A percentile compares a stretch with the other conserved stretches of the same genome.
Evolutionary conservation across 2,797 vertebrate genomes (phyloP).

Genomic region (Falco concolor): DNA sequence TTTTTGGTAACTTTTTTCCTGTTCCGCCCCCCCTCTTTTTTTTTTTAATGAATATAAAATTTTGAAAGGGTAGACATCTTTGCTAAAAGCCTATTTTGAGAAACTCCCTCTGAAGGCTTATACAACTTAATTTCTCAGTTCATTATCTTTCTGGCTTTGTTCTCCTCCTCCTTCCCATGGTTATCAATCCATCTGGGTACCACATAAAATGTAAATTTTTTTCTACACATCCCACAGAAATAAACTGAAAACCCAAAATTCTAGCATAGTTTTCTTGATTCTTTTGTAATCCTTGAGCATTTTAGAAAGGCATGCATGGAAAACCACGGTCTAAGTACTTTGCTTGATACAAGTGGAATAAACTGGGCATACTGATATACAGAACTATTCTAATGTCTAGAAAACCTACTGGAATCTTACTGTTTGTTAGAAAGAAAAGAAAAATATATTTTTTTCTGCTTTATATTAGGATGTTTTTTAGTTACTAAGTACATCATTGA

Average conservation of each 20-base stretch:
- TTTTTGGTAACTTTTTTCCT: not conserved
- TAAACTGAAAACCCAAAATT: not conserved
- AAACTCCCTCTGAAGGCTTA: not conserved
- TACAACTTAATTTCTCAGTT: not conserved
- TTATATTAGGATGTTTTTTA: not conserved
- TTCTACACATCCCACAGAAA: not conserved
- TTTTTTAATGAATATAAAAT: not conserved
- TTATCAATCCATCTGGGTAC: not conserved
- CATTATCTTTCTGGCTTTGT: not conserved
- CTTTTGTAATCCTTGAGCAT: not conserved
- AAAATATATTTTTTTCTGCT: not conserved
- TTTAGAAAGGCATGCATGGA: not conserved
- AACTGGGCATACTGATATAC: not conserved
- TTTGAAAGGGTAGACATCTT: not conserved
- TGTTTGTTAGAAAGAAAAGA: not conserved
- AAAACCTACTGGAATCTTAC: not conserved
- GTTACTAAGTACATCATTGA: not conserved
- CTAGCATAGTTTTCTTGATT: not conserved
- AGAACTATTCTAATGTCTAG: not conserved
- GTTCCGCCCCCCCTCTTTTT: not conserved
- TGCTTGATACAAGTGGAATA: not conserved
- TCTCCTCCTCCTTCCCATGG: not conserved
- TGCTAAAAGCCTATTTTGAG: not conserved
- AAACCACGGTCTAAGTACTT: not conserved
- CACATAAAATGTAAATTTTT: not conserved